These are phyloP conservation scores for Acanthiza pusilla DNA, from an alignment of 2,797 vertebrate species.

Conservation along the genomic window DNA sequence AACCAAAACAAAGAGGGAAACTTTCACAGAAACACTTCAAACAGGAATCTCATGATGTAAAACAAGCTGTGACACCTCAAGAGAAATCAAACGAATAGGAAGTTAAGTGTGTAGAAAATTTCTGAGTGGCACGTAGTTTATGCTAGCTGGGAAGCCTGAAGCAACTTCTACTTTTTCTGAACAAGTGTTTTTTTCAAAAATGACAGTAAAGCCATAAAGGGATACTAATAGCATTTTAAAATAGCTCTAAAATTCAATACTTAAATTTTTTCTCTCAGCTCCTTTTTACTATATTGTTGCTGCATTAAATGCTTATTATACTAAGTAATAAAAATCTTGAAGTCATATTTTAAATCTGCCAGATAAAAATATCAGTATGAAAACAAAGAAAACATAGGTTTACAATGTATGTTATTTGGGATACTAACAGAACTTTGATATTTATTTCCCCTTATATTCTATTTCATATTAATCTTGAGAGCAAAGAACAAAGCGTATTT, in stretches of 20 bases:
- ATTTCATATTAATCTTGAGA: neutral
- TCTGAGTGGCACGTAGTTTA: neutral
- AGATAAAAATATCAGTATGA: neutral
- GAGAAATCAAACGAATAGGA: neutral
- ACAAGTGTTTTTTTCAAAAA: neutral
- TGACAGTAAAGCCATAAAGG: neutral
- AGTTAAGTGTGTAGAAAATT: neutral
- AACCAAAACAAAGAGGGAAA: neutral
- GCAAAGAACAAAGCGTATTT: neutral
- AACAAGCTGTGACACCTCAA: neutral
- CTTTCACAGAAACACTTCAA: neutral
- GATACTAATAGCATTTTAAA: neutral
- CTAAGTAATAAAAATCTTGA: neutral
- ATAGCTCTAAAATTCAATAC: neutral
- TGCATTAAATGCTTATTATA: neutral
- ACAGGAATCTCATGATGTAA: neutral
- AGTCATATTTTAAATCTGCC: neutral
- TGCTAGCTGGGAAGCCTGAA: neutral
- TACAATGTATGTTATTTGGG: neutral
- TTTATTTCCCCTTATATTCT: neutral
- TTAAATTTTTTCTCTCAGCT: neutral
- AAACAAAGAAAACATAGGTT: neutral
- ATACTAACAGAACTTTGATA: neutral
- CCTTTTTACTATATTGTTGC: neutral
- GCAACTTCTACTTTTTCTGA: neutral